Percentiles rank a stretch among this genome's conserved stretches.
phyloP scores from a whole-genome alignment of 2,797 vertebrate genomes.

The Simalia tracyae region DNA sequence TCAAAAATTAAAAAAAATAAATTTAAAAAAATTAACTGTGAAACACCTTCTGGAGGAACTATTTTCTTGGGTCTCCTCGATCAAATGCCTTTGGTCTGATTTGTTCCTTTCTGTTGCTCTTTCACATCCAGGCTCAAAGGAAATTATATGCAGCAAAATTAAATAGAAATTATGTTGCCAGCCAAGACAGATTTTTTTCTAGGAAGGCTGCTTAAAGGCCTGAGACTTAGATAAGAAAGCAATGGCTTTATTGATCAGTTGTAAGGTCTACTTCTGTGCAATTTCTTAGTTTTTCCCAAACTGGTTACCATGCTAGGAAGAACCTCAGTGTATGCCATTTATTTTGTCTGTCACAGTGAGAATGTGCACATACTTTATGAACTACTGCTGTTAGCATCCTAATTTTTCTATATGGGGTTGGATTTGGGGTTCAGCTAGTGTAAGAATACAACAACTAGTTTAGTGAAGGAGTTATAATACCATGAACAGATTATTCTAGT shows the following conservation, averaged over 20 bases:
- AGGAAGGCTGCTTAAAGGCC: background rate
- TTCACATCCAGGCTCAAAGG: background rate
- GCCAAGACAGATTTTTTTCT: background rate
- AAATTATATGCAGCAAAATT: background rate
- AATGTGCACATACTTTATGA: background rate
- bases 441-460: too few species aligned
- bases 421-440: background rate
- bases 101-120: background rate
- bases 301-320: background rate
- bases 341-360: background rate
- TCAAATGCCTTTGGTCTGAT: background rate
- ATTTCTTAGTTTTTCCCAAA: background rate
- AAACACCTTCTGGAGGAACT: too few species aligned
- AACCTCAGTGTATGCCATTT: too few species aligned
- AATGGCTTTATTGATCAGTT: background rate
- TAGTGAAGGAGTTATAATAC: too few species aligned
- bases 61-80: too few species aligned
- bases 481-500: background rate
- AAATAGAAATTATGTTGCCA: background rate
- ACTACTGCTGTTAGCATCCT: background rate
- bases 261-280: background rate
- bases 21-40: too few species aligned
- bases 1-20: too few species aligned
- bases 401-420: background rate
- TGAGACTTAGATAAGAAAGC: background rate